Base-by-base conservation (phyloP, 2,113 vertebrate genomes). In the Anhinga anhinga region DNA sequence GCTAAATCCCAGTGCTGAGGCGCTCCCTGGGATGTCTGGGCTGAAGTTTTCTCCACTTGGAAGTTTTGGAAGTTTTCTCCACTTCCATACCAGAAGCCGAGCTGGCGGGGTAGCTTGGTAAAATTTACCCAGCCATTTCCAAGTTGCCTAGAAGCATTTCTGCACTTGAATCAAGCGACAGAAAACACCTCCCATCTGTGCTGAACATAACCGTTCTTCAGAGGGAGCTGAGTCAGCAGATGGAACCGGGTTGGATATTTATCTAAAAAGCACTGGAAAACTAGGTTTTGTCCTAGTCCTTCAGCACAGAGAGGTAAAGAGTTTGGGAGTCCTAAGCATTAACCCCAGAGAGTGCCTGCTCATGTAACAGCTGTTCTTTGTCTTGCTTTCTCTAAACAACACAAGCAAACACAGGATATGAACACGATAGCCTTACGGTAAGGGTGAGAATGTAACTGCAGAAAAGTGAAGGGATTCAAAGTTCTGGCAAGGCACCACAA, bases 381-480 rank as follows among this genome's bases (percentile, higher is more conserved):
- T 94, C 95, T 91, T 73, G 70, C 74, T 82, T 73, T 94, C 91
- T 94, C 82, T 92, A 96, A 97, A 97, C 86, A 95, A 52, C 86
- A 82, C 66, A 76, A 85, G 93, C 93, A 96, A 97, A 95, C 90
- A 96, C 94, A 96, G 97, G 94, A 96, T 97, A 88, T 89, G 89
- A 89, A 87, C 93, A 95, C 0, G 22, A 95, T 70, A 94, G 91
- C 86, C 77, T 89, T 93, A 91, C 1, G 2, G 86, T 82, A 82
- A 95, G 86, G 88, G 70, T 10, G 20, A 82, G 88, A 97, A 82
- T 0, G 3, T 27, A 83, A 84, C 72, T 9, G 4, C 89, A 82
- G 86, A 49, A 44, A 76, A 95, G 86, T 38, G 58, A 87, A 93
- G 53, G n/a, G 81, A 89, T 82, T 88, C 52, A 69, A 80, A 85